Evolutionary conservation across 2,888 invertebrate species (phyloP).

Genomic region (Coleophora flavipennella): DNA sequence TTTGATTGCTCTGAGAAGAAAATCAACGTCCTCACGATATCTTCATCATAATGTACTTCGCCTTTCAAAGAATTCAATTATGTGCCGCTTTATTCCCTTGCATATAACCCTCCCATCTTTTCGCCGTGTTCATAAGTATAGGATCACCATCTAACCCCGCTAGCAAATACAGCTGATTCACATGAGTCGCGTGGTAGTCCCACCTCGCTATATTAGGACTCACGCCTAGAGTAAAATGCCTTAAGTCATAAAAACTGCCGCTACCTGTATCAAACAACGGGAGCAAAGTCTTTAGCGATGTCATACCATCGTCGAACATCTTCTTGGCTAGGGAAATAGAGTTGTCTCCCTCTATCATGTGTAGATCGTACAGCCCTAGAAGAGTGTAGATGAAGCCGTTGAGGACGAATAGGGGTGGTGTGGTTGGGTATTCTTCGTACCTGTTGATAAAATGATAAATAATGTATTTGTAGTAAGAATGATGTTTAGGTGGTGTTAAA

Average conservation of each 20-base stretch:
- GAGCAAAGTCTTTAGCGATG: slow-evolving; percentile 88
- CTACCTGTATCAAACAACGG: slow-evolving; percentile 95
- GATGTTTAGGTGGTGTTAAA: too few relatives aligned
- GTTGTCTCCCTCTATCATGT: slow-evolving; percentile 81
- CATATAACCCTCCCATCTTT: slow-evolving; percentile 96
- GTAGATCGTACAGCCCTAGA: slow-evolving; percentile 96
- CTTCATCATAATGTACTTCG: too few relatives aligned
- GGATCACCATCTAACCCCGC: slow-evolving; percentile 89
- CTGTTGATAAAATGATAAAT: slow-evolving; percentile 35
- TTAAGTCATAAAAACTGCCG: slow-evolving; percentile 95
- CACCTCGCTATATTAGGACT: slow-evolving; percentile 96
- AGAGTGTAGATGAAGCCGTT: slow-evolving; percentile 99
- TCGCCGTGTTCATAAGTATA: slow-evolving; percentile 86
- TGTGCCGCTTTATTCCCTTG: slow-evolving; percentile 94
- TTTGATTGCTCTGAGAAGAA: background rate
- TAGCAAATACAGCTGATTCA: slow-evolving; percentile 93
- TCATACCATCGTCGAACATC: slow-evolving; percentile 88
- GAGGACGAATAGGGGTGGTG: slow-evolving; percentile 93
- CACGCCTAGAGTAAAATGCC: slow-evolving; percentile 91
- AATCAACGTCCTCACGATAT: background rate
- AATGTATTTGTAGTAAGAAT: too few relatives aligned
- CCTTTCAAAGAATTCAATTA: slow-evolving; percentile 74
- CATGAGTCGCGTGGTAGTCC: slow-evolving; percentile 99
- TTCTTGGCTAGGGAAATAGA: slow-evolving; percentile 80
- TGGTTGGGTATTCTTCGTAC: slow-evolving; percentile 99